Conservation (phyloP, 1,140 invertebrate genomes). For the Ips nitidus region DNA sequence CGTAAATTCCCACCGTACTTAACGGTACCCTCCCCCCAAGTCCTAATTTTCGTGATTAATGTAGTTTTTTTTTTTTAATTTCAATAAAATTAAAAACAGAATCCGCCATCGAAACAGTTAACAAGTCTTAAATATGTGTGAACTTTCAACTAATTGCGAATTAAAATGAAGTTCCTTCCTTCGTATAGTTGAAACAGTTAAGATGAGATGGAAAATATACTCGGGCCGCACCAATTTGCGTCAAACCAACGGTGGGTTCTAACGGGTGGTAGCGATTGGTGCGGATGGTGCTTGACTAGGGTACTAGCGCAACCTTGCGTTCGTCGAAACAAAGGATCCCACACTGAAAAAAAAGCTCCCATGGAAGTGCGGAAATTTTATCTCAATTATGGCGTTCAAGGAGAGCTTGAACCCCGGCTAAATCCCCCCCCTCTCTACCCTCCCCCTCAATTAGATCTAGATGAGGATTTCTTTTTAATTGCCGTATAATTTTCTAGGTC, state of each 20-base stretch:
- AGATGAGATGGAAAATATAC: neutral
- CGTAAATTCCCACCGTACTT: no score
- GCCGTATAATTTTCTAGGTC: slow-evolving; percentile 38
- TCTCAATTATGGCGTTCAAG: slow-evolving; percentile 37
- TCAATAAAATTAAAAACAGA: slow-evolving; percentile 26
- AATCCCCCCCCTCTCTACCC: neutral
- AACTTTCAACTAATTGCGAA: slow-evolving; percentile 35
- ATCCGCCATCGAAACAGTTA: slow-evolving; percentile 22
- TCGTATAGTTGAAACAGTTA: slow-evolving; percentile 29
- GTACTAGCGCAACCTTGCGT: slow-evolving; percentile 26
- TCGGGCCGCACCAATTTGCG: slow-evolving; percentile 10
- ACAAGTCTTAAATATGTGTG: slow-evolving; percentile 32
- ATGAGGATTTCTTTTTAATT: slow-evolving; percentile 40
- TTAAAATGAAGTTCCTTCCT: slow-evolving; percentile 37
- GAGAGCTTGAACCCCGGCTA: slow-evolving; percentile 34
- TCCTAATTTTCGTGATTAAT: neutral
- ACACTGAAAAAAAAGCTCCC: slow-evolving; percentile 35
- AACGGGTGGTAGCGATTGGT: slow-evolving; percentile 5
- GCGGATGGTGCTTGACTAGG: neutral
- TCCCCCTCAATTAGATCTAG: slow-evolving; percentile 26
- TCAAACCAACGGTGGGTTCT: neutral
- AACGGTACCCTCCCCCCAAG: neutral
- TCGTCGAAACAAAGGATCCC: slow-evolving; percentile 34
- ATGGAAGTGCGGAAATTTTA: slow-evolving; percentile 39
- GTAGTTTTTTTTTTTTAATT: slow-evolving; percentile 1